These are phyloP conservation scores for Eretmochelys imbricata DNA, from an alignment of 2,113 vertebrate genomes.

Conservation along the genomic window DNA sequence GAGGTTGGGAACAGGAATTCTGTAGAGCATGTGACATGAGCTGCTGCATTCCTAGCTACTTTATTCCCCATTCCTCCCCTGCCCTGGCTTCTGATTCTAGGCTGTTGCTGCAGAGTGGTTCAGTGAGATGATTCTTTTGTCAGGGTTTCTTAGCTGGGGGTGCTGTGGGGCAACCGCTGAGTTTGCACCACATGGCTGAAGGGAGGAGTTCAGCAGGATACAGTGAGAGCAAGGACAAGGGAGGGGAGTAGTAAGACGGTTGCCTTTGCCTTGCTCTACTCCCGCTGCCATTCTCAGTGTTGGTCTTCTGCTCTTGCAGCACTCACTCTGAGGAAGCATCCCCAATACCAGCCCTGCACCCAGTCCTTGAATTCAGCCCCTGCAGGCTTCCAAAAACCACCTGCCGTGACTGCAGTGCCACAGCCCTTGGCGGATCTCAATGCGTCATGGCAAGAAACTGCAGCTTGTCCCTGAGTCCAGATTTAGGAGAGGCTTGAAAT, in stretches of 20 bases:
- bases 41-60: not conserved
- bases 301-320: not conserved
- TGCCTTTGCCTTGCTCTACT: conserved; percentile 1
- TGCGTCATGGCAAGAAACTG: not conserved
- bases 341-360: not conserved
- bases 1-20: not conserved
- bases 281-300: not conserved
- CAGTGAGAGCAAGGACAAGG: not conserved
- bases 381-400: not conserved
- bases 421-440: not conserved
- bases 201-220: not conserved
- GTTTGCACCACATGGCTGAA: not conserved
- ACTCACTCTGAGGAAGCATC: not conserved
- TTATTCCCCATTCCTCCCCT: rapidly evolving
- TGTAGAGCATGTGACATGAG: not conserved
- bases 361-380: not conserved
- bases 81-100: not conserved
- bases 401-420: not conserved
- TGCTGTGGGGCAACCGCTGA: not conserved
- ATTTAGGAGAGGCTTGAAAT: not conserved
- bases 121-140: not conserved
- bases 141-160: not conserved
- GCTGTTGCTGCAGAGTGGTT: not conserved
- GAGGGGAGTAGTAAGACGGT: not conserved
- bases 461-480: not conserved